Evolutionary conservation across 2,888 invertebrate species (phyloP), one percentile per base, ranked within the genome.

Genomic region (Malacosoma neustria): DNA sequence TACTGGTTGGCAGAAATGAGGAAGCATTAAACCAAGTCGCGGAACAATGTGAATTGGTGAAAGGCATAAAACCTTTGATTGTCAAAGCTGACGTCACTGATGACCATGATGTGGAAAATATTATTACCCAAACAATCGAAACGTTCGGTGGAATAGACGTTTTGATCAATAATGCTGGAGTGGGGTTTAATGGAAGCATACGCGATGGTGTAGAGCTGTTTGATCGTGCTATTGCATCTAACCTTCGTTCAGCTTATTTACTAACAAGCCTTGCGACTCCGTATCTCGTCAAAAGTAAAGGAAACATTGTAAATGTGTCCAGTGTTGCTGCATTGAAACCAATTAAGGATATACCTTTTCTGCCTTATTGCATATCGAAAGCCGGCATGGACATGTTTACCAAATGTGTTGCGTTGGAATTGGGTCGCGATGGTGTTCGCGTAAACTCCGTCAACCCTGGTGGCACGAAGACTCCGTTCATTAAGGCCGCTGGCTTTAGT

Each of bases 371-470:
- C 53, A 91, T 98, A 80, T 95, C 96, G 4, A 99, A 99, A 85
- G 89, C 96, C 14, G 96, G 97, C 3, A 72, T 98, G 9, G 98
- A 99, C 82, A 97, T 98, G 65, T 91, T 99, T 51, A 98, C 98
- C 0, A 89, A 91, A 62, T 96, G 96, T 65, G 86, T 91, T 5
- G 97, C 98, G 7, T 72, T 98, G 36, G 98, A 95, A 59, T 74
- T 95, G 36, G 93, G 92, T 29, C 61, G 87, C 0, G 90, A 91
- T 55, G 89, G 91, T 46, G 93, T 97, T 0, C 87, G 97, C 30
- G 95, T 94, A 0, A 97, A 97, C 74, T 89, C 93, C 22, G 95
- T 97, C 0, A 96, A 96, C 79, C 98, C 98, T 4, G 98, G 98
- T n/a, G 96, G 96, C 0, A 92, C 93, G 3, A 73, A 91, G n/a